Evolutionary conservation across 2,888 invertebrate species (phyloP).

Genomic region (Tipula unca): DNA sequence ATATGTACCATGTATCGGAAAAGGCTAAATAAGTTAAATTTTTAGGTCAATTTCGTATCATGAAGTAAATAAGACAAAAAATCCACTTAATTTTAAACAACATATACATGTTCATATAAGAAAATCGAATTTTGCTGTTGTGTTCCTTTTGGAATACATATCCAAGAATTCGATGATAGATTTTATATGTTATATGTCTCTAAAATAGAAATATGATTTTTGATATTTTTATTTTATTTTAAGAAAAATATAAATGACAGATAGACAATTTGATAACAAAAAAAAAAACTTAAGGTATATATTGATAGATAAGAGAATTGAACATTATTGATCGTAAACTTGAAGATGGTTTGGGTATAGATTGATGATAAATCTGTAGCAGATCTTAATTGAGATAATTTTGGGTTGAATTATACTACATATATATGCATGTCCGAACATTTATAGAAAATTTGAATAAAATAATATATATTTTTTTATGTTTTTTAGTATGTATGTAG

Average conservation of each 20-base stretch:
- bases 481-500: no score
- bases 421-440: no score
- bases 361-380: neutral
- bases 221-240: neutral
- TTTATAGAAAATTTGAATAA: no score
- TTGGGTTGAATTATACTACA: no score
- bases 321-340: neutral
- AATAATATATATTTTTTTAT: no score
- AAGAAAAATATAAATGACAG: slow-evolving; percentile 4
- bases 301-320: slow-evolving; percentile 14
- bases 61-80: neutral
- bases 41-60: neutral
- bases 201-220: neutral
- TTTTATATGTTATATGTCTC: neutral
- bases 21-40: neutral
- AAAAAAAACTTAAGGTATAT: neutral
- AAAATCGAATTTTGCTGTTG: neutral
- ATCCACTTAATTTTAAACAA: neutral
- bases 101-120: neutral
- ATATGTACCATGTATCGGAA: neutral
- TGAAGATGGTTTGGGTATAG: neutral
- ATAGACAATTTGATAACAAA: neutral
- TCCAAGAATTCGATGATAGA: neutral
- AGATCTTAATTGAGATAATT: neutral
- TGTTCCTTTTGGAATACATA: neutral